These are phyloP conservation scores for Protodeltote pygarga DNA, from an alignment of 2,888 invertebrate species.

Conservation along the genomic window DNA sequence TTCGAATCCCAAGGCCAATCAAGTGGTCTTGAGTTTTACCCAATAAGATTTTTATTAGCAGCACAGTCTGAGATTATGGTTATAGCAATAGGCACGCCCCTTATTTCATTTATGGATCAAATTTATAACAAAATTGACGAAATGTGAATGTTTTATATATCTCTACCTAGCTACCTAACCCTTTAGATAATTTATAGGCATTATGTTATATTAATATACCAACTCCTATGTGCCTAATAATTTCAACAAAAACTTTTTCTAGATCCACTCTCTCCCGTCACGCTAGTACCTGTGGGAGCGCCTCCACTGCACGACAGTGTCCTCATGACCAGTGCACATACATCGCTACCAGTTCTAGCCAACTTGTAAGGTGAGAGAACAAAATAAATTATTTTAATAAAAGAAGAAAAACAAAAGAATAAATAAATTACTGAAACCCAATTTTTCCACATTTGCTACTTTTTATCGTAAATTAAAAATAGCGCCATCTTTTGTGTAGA, in stretches of 20 bases:
- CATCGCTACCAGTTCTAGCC: constrained; percentile 63
- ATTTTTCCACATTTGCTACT: neutral
- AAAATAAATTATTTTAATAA: neutral
- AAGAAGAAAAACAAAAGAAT: neutral
- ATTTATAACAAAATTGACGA: too few species aligned
- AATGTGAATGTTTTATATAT: too few species aligned
- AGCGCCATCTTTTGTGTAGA: constrained; percentile 45
- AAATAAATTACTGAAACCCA: neutral
- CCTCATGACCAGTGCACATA: constrained; percentile 67
- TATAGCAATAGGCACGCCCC: too few species aligned
- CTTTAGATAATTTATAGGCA: too few species aligned
- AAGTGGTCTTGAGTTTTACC: too few species aligned
- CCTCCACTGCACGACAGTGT: constrained; percentile 55
- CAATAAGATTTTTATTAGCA: too few species aligned
- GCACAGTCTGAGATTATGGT: too few species aligned
- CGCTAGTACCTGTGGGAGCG: constrained; percentile 34
- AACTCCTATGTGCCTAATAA: too few species aligned
- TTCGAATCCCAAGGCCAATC: too few species aligned
- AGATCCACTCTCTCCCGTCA: constrained; percentile 62
- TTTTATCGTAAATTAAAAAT: neutral
- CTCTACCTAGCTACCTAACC: too few species aligned
- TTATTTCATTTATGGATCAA: too few species aligned
- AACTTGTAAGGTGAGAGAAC: constrained; percentile 64
- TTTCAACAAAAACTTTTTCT: constrained; percentile 38
- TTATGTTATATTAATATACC: too few species aligned